Evolutionary conservation across 1,140 invertebrate genomes (phyloP).

Genomic region (Cotesia typhae): DNA sequence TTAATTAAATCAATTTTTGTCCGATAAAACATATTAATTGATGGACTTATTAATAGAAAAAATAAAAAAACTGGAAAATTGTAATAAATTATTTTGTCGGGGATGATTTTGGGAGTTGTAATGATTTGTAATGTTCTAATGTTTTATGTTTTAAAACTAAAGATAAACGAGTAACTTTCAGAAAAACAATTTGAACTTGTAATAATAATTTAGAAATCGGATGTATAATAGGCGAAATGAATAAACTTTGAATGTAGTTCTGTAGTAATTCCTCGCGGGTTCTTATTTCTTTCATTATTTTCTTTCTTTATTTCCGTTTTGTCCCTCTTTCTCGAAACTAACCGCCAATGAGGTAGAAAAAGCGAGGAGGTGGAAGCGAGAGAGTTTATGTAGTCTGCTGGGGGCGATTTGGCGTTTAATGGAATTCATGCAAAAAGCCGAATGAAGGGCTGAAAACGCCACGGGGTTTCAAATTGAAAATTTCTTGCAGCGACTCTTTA

Average conservation of each 20-base stretch:
- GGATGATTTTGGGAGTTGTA: too few species aligned
- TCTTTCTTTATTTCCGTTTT: not conserved
- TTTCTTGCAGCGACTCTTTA: constrained; percentile 30
- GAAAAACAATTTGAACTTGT: not conserved
- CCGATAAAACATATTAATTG: too few species aligned
- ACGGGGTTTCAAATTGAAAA: constrained; percentile 45
- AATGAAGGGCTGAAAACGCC: constrained; percentile 28
- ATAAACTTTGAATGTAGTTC: constrained; percentile 7
- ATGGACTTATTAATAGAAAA: too few species aligned
- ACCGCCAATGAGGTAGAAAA: not conserved
- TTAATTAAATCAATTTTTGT: too few species aligned
- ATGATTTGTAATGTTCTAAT: too few species aligned
- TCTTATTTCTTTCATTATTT: constrained; percentile 3
- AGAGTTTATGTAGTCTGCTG: constrained; percentile 24
- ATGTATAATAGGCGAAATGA: too few species aligned
- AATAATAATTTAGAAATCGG: too few species aligned
- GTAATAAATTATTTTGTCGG: too few species aligned
- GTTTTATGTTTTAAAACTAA: too few species aligned
- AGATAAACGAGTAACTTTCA: not conserved
- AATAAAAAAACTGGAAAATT: too few species aligned
- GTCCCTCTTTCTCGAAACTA: not conserved
- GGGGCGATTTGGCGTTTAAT: constrained; percentile 38
- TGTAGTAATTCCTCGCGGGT: constrained; percentile 17
- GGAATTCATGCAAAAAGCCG: constrained; percentile 48
- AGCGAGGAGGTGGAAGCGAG: not conserved